Evolutionary conservation across 2,113 vertebrate genomes (phyloP).

Genomic region (Mirounga angustirostris): DNA sequence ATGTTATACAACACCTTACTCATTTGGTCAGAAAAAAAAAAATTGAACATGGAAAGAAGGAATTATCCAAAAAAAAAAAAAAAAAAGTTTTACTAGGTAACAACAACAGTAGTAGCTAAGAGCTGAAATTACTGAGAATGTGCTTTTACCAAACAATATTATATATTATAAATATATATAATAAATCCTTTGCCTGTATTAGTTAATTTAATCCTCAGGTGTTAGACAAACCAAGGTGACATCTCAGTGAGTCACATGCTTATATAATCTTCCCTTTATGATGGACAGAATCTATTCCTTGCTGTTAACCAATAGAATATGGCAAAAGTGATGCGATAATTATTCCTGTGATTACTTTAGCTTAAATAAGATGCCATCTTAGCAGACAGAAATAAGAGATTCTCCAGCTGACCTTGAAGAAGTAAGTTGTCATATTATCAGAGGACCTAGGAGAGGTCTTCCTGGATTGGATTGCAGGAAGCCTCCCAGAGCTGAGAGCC

Average conservation of each 20-base stretch:
- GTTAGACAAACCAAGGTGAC: background rate
- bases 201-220: background rate
- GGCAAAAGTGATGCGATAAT: background rate
- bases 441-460: background rate
- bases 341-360: background rate
- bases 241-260: background rate
- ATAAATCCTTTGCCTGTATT: background rate
- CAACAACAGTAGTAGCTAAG: background rate
- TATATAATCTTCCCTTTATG: background rate
- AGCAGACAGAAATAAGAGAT: background rate
- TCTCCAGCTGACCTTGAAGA: background rate
- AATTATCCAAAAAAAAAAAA: background rate
- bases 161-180: background rate
- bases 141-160: background rate
- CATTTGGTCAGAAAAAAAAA: background rate
- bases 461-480: background rate
- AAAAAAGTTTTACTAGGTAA: background rate
- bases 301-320: background rate
- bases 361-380: background rate
- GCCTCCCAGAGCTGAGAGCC: background rate
- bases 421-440: background rate
- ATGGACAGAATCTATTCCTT: background rate
- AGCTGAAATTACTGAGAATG: background rate
- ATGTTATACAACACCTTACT: background rate
- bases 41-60: background rate